These are phyloP conservation scores for Melanerpes formicivorus DNA, from an alignment of 2,113 vertebrate species.

Conservation along the genomic window DNA sequence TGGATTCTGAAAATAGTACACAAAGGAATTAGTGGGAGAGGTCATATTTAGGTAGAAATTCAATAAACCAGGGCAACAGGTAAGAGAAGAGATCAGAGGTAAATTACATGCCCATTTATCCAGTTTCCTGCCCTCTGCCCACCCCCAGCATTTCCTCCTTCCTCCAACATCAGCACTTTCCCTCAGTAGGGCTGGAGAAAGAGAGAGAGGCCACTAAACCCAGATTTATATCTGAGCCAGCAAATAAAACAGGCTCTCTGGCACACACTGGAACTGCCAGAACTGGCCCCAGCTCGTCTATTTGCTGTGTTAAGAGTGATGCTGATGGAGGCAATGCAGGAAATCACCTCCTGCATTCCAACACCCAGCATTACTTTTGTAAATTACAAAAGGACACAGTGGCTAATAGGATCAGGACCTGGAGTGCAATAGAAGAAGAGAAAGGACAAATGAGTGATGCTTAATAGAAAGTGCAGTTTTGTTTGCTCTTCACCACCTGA, in stretches of 20 bases:
- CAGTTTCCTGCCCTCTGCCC: neutral
- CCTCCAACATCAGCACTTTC: neutral
- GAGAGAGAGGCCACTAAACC: neutral
- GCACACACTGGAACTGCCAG: neutral
- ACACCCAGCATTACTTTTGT: neutral
- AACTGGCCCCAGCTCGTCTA: neutral
- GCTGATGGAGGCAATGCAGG: neutral
- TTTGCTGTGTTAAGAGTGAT: neutral
- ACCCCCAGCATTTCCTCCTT: neutral
- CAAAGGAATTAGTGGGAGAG: neutral
- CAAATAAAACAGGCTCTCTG: neutral
- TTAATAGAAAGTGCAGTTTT: conserved; percentile 37
- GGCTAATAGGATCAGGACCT: conserved; percentile 61
- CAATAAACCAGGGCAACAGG: neutral
- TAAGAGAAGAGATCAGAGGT: neutral
- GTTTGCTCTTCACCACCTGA: conserved; percentile 54
- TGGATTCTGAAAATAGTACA: neutral
- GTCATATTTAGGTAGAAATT: neutral
- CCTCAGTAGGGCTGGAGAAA: neutral
- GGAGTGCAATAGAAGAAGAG: neutral
- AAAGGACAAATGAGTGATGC: conserved; percentile 45
- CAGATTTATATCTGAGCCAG: conserved; percentile 15
- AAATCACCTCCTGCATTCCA: neutral
- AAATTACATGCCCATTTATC: neutral
- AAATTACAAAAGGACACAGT: conserved; percentile 54